A percentile compares a stretch with the other conserved stretches of the same genome.
These are phyloP conservation scores for Sabatieria punctata DNA, from an alignment of 2,888 invertebrate species.

Conservation along the genomic window DNA sequence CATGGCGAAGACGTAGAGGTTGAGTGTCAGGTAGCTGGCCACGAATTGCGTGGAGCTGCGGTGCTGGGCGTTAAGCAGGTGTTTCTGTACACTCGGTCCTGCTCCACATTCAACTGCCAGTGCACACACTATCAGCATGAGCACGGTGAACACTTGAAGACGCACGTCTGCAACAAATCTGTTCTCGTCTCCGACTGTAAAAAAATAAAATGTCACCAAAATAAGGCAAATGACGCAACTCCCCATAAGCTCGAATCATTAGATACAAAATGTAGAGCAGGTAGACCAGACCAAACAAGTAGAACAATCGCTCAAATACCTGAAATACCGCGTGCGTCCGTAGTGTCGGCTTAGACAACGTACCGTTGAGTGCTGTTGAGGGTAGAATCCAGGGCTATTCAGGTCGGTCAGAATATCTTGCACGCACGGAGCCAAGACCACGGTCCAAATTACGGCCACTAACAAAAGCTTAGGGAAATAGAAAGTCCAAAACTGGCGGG, in stretches of 20 bases:
- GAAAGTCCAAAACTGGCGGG: constrained; percentile 63
- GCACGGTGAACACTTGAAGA: constrained; percentile 67
- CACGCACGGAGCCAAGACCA: too few relatives aligned
- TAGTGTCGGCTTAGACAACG: not conserved
- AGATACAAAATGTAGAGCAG: constrained; percentile 64
- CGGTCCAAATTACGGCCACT: constrained; percentile 70
- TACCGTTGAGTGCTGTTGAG: not conserved
- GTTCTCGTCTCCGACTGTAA: not conserved
- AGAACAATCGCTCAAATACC: constrained; percentile 79
- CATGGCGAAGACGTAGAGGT: constrained; percentile 81
- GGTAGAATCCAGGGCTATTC: too few relatives aligned
- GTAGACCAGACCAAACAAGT: constrained; percentile 63
- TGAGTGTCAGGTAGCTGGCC: constrained; percentile 77
- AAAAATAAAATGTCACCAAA: constrained; percentile 49
- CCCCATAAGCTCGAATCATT: constrained; percentile 73
- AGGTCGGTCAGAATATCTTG: not conserved
- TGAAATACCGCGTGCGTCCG: constrained; percentile 37
- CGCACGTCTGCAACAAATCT: constrained; percentile 54
- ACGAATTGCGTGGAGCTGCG: constrained; percentile 85
- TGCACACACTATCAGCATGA: constrained; percentile 60
- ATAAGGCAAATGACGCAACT: constrained; percentile 86
- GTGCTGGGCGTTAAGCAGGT: constrained; percentile 66
- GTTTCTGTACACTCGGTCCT: constrained; percentile 63
- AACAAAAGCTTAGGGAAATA: constrained; percentile 74
- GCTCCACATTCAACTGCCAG: constrained; percentile 67